Evolutionary conservation across 1,140 invertebrate genomes (phyloP).

Genomic region (Drosophila quadrilineata): DNA sequence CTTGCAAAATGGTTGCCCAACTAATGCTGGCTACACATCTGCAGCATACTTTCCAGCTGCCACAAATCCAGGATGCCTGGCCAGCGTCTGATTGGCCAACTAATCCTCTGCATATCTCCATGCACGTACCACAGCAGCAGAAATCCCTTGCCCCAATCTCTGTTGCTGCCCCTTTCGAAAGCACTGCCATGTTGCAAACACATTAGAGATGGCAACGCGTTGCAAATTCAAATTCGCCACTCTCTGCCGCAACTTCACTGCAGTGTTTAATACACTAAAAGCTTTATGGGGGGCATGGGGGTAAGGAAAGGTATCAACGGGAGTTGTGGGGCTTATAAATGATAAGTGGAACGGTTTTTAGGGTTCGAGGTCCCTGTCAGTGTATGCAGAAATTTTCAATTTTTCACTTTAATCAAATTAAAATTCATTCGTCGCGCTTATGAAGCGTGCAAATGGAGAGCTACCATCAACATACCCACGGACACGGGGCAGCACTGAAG

Average conservation of each 20-base stretch:
- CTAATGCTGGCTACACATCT: slow-evolving; percentile 10
- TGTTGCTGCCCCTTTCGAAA: no score
- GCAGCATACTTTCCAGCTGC: slow-evolving; percentile 36
- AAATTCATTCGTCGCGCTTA: slow-evolving; percentile 80
- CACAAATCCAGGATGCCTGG: slow-evolving; percentile 46
- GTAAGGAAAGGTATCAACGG: neutral
- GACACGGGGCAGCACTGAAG: no score
- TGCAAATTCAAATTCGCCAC: slow-evolving; percentile 25
- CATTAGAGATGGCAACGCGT: neutral
- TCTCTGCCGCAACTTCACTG: slow-evolving; percentile 22
- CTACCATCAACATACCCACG: no score
- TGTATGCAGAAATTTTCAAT: slow-evolving; percentile 56
- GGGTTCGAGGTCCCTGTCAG: no score
- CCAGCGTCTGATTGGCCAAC: slow-evolving; percentile 59
- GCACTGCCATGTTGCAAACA: no score
- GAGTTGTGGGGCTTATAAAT: no score
- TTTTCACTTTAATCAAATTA: slow-evolving; percentile 81
- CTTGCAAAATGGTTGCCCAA: neutral
- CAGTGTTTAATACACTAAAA: slow-evolving; percentile 51
- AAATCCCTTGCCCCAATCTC: no score
- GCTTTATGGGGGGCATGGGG: slow-evolving; percentile 13
- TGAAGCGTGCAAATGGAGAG: slow-evolving; percentile 64
- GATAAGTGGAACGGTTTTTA: no score
- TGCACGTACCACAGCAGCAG: no score
- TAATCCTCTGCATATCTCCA: slow-evolving; percentile 56